Evolutionary conservation across 2,113 vertebrate species (phyloP), one percentile per base, ranked within the genome.

Genomic region (Gnathonemus echidnorhynchus): DNA sequence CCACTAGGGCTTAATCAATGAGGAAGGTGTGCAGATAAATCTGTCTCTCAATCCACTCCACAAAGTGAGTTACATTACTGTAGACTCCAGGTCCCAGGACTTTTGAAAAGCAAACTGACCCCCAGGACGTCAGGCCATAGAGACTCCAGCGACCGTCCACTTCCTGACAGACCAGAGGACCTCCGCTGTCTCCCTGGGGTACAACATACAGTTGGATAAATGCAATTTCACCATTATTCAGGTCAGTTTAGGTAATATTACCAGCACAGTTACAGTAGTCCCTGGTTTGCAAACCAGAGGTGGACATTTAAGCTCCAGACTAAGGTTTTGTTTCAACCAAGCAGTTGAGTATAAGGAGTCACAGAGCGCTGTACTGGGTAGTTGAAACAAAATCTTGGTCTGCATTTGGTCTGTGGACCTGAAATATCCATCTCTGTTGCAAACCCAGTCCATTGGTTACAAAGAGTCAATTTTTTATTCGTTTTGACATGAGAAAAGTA

Each of bases 21-120:
- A 97, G 95, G 94, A 97, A 98, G 0, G 96, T 98, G 92, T 97
- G 97, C 88, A 96, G 95, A 91, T 98, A 98, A 92, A 99, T 97
- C 94, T 98, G 97, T 90, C 97, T 97, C 89, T 97, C 95, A 90
- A 98, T 98, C 98, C 98, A 99, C 83, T 96, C 93, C 1, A 95
- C 94, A 92, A 99, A 98, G 93, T 98, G 97, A 3, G 97, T 97
- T 87, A 98, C 96, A 0, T 98, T 98, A 92, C 96, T 97, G 77
- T 98, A 98, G 92, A 98, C 96, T 13, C 97, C 97, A 39, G 97
- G 97, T 89, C 97, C 97, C 92, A 97, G 92, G 89, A 97, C 95
- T 93, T 97, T 97, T 92, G 96, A 97, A 94, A 97, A 97, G 93
- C 97, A 97, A 90, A 97, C 95, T 0, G 97, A 97, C 58, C 97